Evolutionary conservation across 2,113 vertebrate genomes (phyloP).

Genomic region (Pachyramphus minor): DNA sequence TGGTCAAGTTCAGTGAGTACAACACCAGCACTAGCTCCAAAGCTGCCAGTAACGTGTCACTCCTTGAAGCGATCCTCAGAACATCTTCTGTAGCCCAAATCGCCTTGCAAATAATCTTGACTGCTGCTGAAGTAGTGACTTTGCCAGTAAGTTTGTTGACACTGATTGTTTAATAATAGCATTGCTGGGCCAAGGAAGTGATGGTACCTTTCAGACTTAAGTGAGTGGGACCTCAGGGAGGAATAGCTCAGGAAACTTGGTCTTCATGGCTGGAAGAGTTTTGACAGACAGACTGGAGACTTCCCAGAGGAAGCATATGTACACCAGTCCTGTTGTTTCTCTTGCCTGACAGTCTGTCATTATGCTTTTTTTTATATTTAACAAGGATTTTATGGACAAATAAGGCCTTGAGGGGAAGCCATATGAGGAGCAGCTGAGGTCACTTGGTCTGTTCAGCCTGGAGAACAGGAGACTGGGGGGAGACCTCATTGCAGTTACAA

Average conservation of each 20-base stretch:
- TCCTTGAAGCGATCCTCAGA: neutral
- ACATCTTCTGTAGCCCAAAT: neutral
- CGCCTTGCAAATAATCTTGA: neutral
- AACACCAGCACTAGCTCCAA: neutral
- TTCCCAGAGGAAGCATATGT: neutral
- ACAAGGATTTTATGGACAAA: neutral
- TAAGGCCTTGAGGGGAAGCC: neutral
- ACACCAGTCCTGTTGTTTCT: neutral
- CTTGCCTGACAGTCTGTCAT: neutral
- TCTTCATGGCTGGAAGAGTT: neutral
- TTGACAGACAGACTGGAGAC: neutral
- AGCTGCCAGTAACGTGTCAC: neutral
- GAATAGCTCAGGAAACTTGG: neutral
- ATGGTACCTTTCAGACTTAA: neutral
- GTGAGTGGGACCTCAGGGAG: neutral
- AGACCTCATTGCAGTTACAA: neutral
- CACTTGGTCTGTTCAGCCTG: neutral
- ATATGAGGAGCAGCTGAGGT: neutral
- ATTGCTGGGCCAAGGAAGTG: neutral
- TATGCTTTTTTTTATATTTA: neutral
- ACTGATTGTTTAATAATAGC: neutral
- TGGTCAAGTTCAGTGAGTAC: neutral
- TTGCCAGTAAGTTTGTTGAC: neutral
- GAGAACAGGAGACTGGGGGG: neutral
- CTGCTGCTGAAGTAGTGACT: neutral